These are phyloP conservation scores for Falco rusticolus DNA, from an alignment of 2,797 vertebrate genomes.

Conservation along the genomic window DNA sequence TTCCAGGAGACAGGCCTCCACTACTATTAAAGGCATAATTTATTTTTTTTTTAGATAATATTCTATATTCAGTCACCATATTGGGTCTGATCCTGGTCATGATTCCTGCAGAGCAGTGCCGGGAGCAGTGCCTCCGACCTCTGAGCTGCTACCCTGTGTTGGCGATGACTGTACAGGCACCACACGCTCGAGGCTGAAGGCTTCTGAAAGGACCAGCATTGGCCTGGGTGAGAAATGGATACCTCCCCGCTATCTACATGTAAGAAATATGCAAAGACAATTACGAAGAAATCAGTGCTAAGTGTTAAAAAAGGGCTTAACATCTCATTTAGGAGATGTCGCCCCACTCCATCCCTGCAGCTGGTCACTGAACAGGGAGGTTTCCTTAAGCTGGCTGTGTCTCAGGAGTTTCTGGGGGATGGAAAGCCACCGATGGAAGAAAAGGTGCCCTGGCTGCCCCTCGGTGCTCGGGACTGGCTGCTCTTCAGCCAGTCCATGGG, in stretches of 20 bases:
- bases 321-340: background rate
- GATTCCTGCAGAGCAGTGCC: background rate
- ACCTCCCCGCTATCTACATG: background rate
- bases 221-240: background rate
- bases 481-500: background rate
- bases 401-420: background rate
- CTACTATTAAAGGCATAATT: background rate
- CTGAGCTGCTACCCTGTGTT: background rate
- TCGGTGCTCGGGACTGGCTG: accelerated
- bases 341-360: background rate
- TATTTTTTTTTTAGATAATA: too few species aligned
- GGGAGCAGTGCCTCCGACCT: background rate
- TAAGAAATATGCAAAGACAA: background rate
- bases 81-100: background rate
- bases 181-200: accelerated
- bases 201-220: background rate
- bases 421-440: background rate
- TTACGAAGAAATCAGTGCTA: background rate
- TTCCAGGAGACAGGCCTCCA: background rate
- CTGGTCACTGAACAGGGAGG: background rate
- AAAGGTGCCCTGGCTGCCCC: background rate
- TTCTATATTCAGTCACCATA: background rate
- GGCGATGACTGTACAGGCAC: background rate
- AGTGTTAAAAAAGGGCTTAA: background rate
- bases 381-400: accelerated